phyloP scores from a whole-genome alignment of 2,888 invertebrate species.

The Lagria hirta region DNA sequence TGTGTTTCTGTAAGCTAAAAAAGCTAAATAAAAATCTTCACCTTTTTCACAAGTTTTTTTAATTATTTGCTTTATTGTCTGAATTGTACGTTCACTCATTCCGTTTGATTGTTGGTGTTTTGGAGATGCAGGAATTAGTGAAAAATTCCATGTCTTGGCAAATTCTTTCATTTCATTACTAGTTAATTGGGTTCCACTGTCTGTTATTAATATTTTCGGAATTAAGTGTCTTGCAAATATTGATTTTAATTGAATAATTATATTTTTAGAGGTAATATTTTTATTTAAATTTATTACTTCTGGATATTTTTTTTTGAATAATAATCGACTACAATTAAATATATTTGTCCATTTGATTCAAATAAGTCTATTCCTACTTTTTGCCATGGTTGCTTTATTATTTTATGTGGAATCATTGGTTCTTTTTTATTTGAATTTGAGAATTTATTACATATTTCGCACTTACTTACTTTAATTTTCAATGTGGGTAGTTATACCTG shows the following conservation, averaged over 20 bases:
- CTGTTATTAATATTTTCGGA: slow-evolving; percentile 9
- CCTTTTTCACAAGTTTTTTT: slow-evolving; percentile 15
- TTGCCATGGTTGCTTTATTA: slow-evolving; percentile 33
- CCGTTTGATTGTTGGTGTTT: slow-evolving; percentile 19
- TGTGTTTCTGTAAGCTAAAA: slow-evolving; percentile 7
- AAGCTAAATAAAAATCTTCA: slow-evolving; percentile 10
- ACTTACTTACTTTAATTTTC: slow-evolving; percentile 29
- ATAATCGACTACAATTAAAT: slow-evolving; percentile 34
- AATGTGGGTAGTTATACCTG: slow-evolving; percentile 32
- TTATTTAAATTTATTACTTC: slow-evolving; percentile 30
- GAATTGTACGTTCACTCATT: slow-evolving; percentile 10
- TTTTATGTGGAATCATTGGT: slow-evolving; percentile 27
- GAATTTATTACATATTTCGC: slow-evolving; percentile 32
- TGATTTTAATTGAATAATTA: slow-evolving; percentile 30
- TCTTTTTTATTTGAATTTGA: slow-evolving; percentile 29
- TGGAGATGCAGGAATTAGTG: slow-evolving; percentile 11
- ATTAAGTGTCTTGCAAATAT: slow-evolving; percentile 28
- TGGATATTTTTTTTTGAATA: slow-evolving; percentile 35
- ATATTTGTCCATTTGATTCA: slow-evolving; percentile 27
- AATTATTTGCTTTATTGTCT: slow-evolving; percentile 18
- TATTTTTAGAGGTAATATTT: slow-evolving; percentile 24
- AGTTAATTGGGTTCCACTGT: slow-evolving; percentile 13
- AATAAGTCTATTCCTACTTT: slow-evolving; percentile 34
- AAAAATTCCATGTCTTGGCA: slow-evolving; percentile 16
- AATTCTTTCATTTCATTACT: slow-evolving; percentile 15